Evolutionary conservation across 2,113 vertebrate species (phyloP).

Genomic region (Bubalus kerabau): DNA sequence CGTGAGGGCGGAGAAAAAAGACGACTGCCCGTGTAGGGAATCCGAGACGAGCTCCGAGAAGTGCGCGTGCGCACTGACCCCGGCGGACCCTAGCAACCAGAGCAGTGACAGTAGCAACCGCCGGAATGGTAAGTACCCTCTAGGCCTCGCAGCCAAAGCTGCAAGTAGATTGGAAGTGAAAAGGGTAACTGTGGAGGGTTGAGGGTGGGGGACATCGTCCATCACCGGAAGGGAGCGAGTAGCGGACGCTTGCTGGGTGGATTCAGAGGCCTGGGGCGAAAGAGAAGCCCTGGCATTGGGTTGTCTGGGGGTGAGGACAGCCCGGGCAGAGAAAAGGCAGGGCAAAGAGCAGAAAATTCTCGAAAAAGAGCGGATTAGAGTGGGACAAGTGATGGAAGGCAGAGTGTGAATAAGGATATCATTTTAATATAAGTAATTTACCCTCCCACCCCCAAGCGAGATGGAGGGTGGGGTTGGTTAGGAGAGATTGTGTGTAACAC

Average conservation of each 20-base stretch:
- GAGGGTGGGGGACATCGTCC: not conserved
- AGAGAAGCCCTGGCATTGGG: not conserved
- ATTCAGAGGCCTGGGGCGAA: not conserved
- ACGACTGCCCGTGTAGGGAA: not conserved
- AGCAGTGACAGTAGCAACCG: conserved; percentile 80
- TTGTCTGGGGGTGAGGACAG: not conserved
- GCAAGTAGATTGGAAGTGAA: not conserved
- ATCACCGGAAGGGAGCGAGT: not conserved
- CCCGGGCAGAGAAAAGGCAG: not conserved
- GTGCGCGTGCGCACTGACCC: conserved; percentile 74
- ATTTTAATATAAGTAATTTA: not conserved
- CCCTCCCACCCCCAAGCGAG: not conserved
- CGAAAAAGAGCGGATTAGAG: not conserved
- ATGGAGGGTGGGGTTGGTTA: not conserved
- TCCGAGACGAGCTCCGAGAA: accelerated
- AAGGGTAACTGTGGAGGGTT: not conserved
- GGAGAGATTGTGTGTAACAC: not conserved
- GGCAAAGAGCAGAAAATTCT: not conserved
- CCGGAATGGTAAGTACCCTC: conserved; percentile 79
- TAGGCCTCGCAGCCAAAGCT: not conserved
- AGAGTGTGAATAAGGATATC: not conserved
- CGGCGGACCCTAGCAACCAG: conserved; percentile 81
- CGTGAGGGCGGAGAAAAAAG: not conserved
- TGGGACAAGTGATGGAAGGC: not conserved
- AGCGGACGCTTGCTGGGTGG: not conserved